Evolutionary conservation across 2,888 invertebrate genomes (phyloP), one percentile per base, ranked within the genome.

Genomic region (Galeopsomyia nigrocyanea): DNA sequence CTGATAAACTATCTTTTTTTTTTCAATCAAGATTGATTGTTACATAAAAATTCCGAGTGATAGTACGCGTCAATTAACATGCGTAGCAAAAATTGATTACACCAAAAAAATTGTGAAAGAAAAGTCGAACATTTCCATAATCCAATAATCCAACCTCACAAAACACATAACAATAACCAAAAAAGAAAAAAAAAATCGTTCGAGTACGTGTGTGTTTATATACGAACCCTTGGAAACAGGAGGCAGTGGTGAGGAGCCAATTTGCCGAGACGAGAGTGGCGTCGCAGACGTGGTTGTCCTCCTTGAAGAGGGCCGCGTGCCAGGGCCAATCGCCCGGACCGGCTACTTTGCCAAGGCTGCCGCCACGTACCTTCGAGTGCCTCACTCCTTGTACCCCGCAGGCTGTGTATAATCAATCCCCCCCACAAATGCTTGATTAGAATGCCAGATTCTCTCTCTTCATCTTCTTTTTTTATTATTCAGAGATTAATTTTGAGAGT

Each of bases 271-370:
- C 90, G 51, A 97, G 89, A 0, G 95, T 94, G 1, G 94, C 96
- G 84, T 97, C 96, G 83, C 96, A 97, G 7, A 95, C 93, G 83
- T 96, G 96, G 53, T 93, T 92, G 77, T 95, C 93, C 81, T 95
- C 92, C 79, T 95, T 92, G 81, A 94, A 91, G 2, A 97, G 88
- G 1, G 94, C 92, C 19, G 92, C 94, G 83, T 95, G 92, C 96
- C 96, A 96, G n/a, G 96, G 96, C 96, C 96, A 95, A 84, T 95
- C 95, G 2, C 95, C 95, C 0, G 94, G 93, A 3, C 89, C 89
- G 0, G 95, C 90, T 87, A 94, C 92, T 80, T 94, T 93, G 50
- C 91, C 89, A 74, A 95, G 87, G 0, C 90, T 89, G 68, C 88
- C 17, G 7, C 50, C 46, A 0, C 88, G 88, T 3, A 87, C 88